Percentiles rank a stretch among this genome's conserved stretches.
These are phyloP conservation scores for Melanostigma gelatinosum DNA, from an alignment of 2,113 vertebrate genomes.

Conservation along the genomic window DNA sequence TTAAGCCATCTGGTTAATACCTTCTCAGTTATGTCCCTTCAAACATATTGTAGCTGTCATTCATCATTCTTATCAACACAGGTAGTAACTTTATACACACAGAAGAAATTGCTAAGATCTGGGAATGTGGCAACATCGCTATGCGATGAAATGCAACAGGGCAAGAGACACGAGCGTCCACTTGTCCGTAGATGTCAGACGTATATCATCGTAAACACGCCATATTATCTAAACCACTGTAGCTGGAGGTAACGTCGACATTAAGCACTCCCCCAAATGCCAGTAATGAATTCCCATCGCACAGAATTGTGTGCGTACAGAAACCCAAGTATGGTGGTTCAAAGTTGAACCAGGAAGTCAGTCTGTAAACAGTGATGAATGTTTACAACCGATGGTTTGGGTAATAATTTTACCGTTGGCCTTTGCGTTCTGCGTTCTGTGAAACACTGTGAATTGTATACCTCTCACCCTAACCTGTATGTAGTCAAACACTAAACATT, in stretches of 20 bases:
- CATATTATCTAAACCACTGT: background rate
- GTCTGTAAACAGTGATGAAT: conserved; percentile 39
- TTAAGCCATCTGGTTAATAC: background rate
- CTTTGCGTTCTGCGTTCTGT: background rate
- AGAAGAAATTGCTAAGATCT: background rate
- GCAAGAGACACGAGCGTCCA: background rate
- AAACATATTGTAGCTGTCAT: background rate
- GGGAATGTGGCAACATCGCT: background rate
- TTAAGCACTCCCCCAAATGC: background rate
- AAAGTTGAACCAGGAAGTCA: background rate
- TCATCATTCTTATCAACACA: background rate
- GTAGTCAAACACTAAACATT: conserved; percentile 18
- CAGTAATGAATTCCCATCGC: background rate
- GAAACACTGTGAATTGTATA: conserved; percentile 29
- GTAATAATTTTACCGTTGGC: background rate
- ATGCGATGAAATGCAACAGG: background rate
- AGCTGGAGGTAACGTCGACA: background rate
- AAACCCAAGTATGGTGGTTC: conserved; percentile 12
- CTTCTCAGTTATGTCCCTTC: background rate
- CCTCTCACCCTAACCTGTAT: conserved; percentile 3
- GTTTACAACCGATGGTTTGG: conserved; percentile 20
- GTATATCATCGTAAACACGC: background rate
- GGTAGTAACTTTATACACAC: background rate
- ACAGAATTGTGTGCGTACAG: background rate
- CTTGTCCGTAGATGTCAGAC: background rate